These are phyloP conservation scores for Poeciliopsis gracilis DNA, from an alignment of 2,797 vertebrate species.

Conservation along the genomic window DNA sequence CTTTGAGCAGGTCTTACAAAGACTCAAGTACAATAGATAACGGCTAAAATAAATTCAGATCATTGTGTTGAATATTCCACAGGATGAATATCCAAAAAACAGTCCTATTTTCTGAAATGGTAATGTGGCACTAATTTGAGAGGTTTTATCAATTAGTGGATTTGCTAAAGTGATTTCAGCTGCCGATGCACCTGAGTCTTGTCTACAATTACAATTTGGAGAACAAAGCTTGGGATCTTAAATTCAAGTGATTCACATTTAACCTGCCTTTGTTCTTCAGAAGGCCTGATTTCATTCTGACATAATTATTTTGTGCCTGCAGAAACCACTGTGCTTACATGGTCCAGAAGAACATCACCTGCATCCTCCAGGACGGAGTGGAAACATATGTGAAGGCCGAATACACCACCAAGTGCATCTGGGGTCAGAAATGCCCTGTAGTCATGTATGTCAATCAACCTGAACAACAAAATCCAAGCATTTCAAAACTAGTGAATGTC, in stretches of 20 bases:
- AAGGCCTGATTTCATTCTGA: not conserved
- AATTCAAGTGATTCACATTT: not conserved
- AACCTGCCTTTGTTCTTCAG: not conserved
- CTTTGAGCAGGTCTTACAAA: not conserved
- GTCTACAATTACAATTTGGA: not conserved
- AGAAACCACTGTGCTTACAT: constrained; percentile 96
- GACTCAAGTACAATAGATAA: no score
- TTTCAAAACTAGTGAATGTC: not conserved
- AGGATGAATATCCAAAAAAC: not conserved
- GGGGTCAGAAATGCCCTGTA: constrained; percentile 94
- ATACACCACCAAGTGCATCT: constrained; percentile 93
- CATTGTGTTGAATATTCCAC: not conserved
- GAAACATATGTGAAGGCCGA: constrained; percentile 92
- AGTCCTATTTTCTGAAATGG: not conserved
- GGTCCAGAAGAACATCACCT: constrained; percentile 94
- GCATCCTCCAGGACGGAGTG: constrained; percentile 90
- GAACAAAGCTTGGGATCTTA: not conserved
- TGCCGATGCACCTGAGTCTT: not conserved
- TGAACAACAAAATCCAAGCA: not conserved
- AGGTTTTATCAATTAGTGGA: not conserved
- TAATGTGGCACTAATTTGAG: not conserved
- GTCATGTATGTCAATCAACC: constrained; percentile 85
- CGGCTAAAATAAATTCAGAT: not conserved
- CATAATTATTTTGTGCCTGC: constrained; percentile 14
- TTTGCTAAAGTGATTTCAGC: not conserved